Evolutionary conservation across 2,888 invertebrate genomes (phyloP).

Genomic region (Apodemia duryi): DNA sequence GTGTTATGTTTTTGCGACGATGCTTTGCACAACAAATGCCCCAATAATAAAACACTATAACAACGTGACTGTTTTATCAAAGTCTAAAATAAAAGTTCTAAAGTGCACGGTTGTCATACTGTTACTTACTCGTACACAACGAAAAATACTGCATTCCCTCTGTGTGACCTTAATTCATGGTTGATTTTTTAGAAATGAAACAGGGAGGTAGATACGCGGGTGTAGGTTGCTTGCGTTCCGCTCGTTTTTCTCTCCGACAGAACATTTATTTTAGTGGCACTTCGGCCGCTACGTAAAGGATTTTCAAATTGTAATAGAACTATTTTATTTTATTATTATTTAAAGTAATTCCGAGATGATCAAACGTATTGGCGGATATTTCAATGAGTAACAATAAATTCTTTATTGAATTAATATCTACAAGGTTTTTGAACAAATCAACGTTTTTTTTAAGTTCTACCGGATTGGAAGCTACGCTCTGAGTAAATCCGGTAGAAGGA

Average conservation of each 20-base stretch:
- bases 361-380: too few relatives aligned
- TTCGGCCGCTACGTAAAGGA: conserved; percentile 57
- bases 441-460: too few relatives aligned
- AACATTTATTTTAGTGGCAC: conserved; percentile 76
- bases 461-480: too few relatives aligned
- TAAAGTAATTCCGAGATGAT: conserved; percentile 14
- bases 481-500: neutral
- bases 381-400: too few relatives aligned
- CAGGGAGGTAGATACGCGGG: conserved; percentile 37
- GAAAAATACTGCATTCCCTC: conserved; percentile 14
- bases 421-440: too few relatives aligned
- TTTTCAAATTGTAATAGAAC: conserved; percentile 67
- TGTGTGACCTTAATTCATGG: conserved; percentile 40
- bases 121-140: conserved; percentile 11
- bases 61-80: conserved; percentile 7
- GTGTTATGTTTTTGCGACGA: neutral
- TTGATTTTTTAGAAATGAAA: conserved; percentile 50
- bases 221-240: conserved; percentile 45
- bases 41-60: neutral
- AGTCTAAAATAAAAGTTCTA: conserved; percentile 10
- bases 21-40: neutral
- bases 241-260: conserved; percentile 76
- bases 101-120: conserved; percentile 10
- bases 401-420: too few relatives aligned
- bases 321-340: conserved; percentile 49